These are phyloP conservation scores for Coranthus polyacanthus DNA, from an alignment of 2,797 vertebrate genomes.

Conservation along the genomic window DNA sequence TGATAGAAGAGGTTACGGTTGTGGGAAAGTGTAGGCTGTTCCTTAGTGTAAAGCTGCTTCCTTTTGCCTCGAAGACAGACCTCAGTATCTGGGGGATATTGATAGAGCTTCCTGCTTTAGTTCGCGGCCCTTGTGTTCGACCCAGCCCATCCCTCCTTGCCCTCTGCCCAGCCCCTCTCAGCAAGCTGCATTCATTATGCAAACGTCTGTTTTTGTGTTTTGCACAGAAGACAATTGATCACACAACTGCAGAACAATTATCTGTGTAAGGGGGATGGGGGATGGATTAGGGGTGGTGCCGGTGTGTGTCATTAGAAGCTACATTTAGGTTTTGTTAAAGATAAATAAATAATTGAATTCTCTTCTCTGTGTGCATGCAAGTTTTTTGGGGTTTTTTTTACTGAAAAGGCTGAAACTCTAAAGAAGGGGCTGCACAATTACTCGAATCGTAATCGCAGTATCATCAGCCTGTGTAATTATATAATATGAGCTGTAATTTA, in stretches of 20 bases:
- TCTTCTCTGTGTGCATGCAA: constrained; percentile 23
- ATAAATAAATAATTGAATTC: too few relatives aligned
- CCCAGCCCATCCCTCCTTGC: constrained; percentile 30
- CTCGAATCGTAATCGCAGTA: too few relatives aligned
- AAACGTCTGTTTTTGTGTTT: constrained; percentile 75
- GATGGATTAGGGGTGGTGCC: constrained; percentile 4
- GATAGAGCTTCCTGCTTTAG: constrained; percentile 74
- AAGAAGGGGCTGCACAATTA: background rate
- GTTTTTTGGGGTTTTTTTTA: constrained; percentile 16
- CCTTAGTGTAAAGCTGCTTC: constrained; percentile 29
- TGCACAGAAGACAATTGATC: constrained; percentile 79
- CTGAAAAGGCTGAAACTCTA: constrained; percentile 31
- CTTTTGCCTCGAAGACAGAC: constrained; percentile 45
- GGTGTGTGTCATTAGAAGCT: constrained; percentile 38
- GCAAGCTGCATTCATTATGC: constrained; percentile 83
- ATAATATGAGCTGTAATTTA: too few relatives aligned
- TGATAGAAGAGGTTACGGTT: constrained; percentile 29
- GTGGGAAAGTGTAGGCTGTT: constrained; percentile 12
- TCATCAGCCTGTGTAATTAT: too few relatives aligned
- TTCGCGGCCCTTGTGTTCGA: constrained; percentile 65
- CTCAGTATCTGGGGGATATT: constrained; percentile 64
- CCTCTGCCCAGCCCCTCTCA: constrained; percentile 66
- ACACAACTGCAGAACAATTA: constrained; percentile 76
- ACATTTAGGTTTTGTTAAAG: background rate
- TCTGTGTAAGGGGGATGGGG: constrained; percentile 44